Evolutionary conservation across 2,113 vertebrate species (phyloP).

Genomic region (Sphyrna mokarran): DNA sequence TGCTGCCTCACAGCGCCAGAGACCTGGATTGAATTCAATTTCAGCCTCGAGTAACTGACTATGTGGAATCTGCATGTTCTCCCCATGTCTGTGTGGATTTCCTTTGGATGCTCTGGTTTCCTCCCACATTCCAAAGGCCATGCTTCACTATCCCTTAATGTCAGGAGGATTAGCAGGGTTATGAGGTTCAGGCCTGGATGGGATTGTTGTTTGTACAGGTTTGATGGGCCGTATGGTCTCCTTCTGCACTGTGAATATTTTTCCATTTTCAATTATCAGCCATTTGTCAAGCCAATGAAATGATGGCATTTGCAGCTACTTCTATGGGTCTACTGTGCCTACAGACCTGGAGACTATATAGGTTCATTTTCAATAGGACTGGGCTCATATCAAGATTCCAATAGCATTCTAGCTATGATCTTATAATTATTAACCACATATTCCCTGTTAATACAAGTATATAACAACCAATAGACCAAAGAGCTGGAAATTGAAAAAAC

Average conservation of each 20-base stretch:
- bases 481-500: background rate
- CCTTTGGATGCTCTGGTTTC: no score
- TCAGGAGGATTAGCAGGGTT: no score
- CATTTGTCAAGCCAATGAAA: background rate
- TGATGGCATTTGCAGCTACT: background rate
- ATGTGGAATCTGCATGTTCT: no score
- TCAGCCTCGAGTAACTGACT: no score
- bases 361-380: background rate
- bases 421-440: background rate
- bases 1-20: no score
- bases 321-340: background rate
- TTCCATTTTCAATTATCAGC: background rate
- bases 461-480: background rate
- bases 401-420: background rate
- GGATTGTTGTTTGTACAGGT: no score
- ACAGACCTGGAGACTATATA: background rate
- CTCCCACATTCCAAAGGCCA: no score
- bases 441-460: background rate
- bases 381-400: background rate
- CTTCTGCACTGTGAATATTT: background rate
- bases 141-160: no score
- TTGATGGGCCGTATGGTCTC: no score
- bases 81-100: no score
- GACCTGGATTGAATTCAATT: no score
- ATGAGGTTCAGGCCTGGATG: no score